Percentiles rank a stretch among this genome's conserved stretches.
phyloP scores from a whole-genome alignment of 2,113 vertebrate genomes.

The Gambusia affinis region DNA sequence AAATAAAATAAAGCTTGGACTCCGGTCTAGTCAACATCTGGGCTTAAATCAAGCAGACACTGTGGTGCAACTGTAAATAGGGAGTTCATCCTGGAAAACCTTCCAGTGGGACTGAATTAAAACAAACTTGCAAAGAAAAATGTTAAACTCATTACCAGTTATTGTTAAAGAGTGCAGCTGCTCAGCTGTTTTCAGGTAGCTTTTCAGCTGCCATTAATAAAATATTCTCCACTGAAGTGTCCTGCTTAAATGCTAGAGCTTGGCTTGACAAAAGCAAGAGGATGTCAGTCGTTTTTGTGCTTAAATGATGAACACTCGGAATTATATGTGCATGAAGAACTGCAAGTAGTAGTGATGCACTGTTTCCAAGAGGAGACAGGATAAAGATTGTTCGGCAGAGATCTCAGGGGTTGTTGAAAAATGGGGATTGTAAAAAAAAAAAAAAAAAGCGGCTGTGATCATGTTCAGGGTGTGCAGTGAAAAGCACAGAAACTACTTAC shows the following conservation, averaged over 20 bases:
- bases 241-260: not conserved
- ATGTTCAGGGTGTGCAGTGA: slow-evolving; percentile 21
- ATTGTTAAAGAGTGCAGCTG: not conserved
- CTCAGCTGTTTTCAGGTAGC: no score
- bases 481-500: slow-evolving; percentile 28
- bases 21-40: not conserved
- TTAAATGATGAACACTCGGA: slow-evolving; percentile 61
- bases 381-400: slow-evolving; percentile 60
- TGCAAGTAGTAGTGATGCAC: slow-evolving; percentile 69
- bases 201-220: not conserved
- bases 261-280: slow-evolving; percentile 4
- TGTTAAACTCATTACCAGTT: not conserved
- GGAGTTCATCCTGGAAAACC: not conserved
- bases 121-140: not conserved
- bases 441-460: slow-evolving; percentile 11
- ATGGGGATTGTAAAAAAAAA: slow-evolving; percentile 20
- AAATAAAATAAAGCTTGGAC: no score
- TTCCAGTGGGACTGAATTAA: not conserved
- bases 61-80: not conserved
- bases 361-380: slow-evolving; percentile 66
- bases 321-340: slow-evolving; percentile 73
- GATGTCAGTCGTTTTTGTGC: slow-evolving; percentile 40
- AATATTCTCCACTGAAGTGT: not conserved
- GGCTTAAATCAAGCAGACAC: not conserved
- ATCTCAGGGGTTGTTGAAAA: slow-evolving; percentile 59